phyloP scores from a whole-genome alignment of 1,140 invertebrate genomes.

The Portunus trituberculatus region DNA sequence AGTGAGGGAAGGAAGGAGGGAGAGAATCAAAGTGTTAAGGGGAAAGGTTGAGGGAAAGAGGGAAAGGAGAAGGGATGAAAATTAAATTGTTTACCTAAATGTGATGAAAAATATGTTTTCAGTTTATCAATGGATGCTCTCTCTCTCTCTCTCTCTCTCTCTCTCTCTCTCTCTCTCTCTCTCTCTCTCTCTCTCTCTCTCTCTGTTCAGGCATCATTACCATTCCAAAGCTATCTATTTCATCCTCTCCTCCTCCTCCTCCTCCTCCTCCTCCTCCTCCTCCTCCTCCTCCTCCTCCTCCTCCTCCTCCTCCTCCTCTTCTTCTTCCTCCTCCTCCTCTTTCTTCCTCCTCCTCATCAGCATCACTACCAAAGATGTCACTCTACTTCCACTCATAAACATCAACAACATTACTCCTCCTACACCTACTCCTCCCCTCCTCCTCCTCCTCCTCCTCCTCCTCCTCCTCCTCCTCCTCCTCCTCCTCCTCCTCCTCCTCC shows the following conservation, averaged over 20 bases:
- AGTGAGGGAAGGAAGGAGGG: no score
- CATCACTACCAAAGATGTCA: no score
- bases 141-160: slow-evolving; percentile 4
- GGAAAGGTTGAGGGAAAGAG: not conserved
- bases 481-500: not conserved
- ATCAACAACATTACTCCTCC: not conserved
- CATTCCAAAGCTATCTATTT: no score
- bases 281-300: no score
- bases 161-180: no score
- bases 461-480: not conserved
- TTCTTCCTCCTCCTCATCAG: not conserved
- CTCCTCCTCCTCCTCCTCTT: not conserved
- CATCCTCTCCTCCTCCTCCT: no score
- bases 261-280: not conserved
- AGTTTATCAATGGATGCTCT: not conserved
- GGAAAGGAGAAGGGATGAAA: not conserved
- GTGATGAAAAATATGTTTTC: not conserved
- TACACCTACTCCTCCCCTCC: not conserved
- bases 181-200: no score
- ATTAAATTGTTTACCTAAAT: not conserved
- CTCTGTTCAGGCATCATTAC: no score
- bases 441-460: not conserved
- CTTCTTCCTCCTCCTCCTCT: not conserved
- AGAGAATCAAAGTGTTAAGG: no score
- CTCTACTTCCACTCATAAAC: not conserved